Evolutionary conservation across 2,888 invertebrate species (phyloP), one percentile per base, ranked within the genome.

Genomic region (Diaperis boleti): DNA sequence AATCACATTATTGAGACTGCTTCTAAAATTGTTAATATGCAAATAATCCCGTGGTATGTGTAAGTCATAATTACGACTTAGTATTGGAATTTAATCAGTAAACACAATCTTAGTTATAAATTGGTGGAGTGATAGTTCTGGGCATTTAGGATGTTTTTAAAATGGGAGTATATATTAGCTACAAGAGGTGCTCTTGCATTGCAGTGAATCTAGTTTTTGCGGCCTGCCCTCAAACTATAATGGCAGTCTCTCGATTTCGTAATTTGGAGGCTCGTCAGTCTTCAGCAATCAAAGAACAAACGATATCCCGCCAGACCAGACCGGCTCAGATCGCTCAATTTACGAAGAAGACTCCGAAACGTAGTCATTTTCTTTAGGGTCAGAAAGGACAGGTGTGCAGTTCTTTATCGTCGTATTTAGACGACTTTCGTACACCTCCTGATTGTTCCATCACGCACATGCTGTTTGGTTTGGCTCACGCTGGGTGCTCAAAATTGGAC

Each of bases 331-430:
- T 54, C 31, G 42, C 54, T 54, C 42, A 54, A 54, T 54, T 50
- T 50, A 50, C 37, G 35, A 50, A 10, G 50, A 31, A 29, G 47
- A 14, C n/a, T 31, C n/a, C 14, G 47, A 29, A 47, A 29, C 47
- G n/a, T 31, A 29, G 22, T 47, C 17, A 18, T 18, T 42, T 42
- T 47, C 22, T 17, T 31, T 26, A 47, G 31, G 31, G 11, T 22
- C 47, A 31, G n/a, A 47, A 47, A 47, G 37, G 50, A 50, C 59
- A 59, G 65, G 65, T 66, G 62, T 60, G 57, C 65, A 33, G 56
- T 42, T 63, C 62, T 62, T 62, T 55, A 56, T 63, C 59, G 59
- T 52, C 39, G 45, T 59, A 18, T 50, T 59, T 59, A 35, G 56
- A 62, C 56, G 60, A 60, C n/a, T 54, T 62, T 45, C 45, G 62